Conservation (phyloP, 2,113 vertebrate genomes). For the Boulengeromyrus knoepffleri region DNA sequence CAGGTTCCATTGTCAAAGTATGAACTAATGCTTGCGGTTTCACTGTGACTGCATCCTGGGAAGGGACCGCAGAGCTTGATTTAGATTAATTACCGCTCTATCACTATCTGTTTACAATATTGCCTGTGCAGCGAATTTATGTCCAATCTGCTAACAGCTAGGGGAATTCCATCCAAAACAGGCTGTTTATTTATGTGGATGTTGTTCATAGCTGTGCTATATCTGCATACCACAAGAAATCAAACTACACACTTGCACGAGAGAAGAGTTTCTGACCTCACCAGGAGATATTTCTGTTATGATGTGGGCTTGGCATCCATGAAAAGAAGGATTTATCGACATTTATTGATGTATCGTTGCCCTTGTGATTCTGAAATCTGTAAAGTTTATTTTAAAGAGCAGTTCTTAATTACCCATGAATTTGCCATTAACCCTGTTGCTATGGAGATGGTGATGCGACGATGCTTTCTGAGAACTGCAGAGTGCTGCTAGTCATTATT, state of each 20-base stretch:
- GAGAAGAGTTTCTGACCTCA: not conserved
- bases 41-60: not conserved
- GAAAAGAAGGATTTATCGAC: not conserved
- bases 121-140: not conserved
- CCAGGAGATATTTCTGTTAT: not conserved
- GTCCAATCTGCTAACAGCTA: not conserved
- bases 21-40: not conserved
- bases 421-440: not conserved
- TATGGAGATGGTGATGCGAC: not conserved
- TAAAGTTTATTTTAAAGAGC: not conserved
- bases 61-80: not conserved
- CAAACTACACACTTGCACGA: not conserved
- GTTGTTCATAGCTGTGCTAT: not conserved
- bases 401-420: not conserved
- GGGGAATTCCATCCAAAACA: not conserved
- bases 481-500: not conserved
- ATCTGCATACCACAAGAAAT: not conserved
- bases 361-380: not conserved
- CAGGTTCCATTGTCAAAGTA: not conserved
- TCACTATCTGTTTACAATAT: constrained; percentile 4
- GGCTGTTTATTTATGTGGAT: not conserved
- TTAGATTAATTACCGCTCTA: not conserved
- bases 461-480: not conserved
- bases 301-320: not conserved
- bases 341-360: not conserved